Conservation (phyloP, 2,797 vertebrate species). For the Pteropus rufus region DNA sequence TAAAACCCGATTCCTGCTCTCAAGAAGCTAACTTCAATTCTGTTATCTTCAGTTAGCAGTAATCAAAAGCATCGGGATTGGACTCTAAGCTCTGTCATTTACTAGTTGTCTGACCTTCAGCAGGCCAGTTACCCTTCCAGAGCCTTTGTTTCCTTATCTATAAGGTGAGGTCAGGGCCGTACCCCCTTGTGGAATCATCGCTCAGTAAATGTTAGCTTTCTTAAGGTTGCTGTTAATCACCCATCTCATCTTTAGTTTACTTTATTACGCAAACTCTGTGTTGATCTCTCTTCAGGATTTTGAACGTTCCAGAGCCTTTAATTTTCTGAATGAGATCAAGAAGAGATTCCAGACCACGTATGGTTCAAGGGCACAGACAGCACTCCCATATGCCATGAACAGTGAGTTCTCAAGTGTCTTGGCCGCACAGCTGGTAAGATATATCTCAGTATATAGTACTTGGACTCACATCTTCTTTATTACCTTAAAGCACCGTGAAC, state of each 20-base stretch:
- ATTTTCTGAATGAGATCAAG: constrained; percentile 95
- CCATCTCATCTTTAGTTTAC: constrained; percentile 35
- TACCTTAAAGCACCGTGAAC: not conserved
- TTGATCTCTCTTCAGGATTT: constrained; percentile 88
- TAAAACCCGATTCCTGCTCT: not conserved
- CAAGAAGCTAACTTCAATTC: constrained; percentile 14
- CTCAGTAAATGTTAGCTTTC: constrained; percentile 34
- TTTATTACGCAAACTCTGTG: not conserved
- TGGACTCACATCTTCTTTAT: constrained; percentile 27
- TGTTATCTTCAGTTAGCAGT: constrained; percentile 31
- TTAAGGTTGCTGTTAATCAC: constrained; percentile 26
- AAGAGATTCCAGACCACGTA: constrained; percentile 98
- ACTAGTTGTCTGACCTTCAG: constrained; percentile 35
- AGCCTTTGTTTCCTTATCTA: constrained; percentile 45
- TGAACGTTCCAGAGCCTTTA: constrained; percentile 96
- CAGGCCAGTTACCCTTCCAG: constrained; percentile 34
- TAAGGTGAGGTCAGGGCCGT: constrained; percentile 19
- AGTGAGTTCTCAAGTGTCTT: constrained; percentile 98
- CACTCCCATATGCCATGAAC: constrained; percentile 99
- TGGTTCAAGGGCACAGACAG: constrained; percentile 96
- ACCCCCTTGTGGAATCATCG: not conserved
- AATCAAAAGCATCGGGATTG: constrained; percentile 13
- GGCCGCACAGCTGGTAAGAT: constrained; percentile 94
- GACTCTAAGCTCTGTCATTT: constrained; percentile 44
- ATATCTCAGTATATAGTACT: constrained; percentile 23